Percentiles rank a stretch among this genome's conserved stretches.
These are phyloP conservation scores for Porites lobata DNA, from an alignment of 92 coral and sea anemone species.

Conservation along the genomic window DNA sequence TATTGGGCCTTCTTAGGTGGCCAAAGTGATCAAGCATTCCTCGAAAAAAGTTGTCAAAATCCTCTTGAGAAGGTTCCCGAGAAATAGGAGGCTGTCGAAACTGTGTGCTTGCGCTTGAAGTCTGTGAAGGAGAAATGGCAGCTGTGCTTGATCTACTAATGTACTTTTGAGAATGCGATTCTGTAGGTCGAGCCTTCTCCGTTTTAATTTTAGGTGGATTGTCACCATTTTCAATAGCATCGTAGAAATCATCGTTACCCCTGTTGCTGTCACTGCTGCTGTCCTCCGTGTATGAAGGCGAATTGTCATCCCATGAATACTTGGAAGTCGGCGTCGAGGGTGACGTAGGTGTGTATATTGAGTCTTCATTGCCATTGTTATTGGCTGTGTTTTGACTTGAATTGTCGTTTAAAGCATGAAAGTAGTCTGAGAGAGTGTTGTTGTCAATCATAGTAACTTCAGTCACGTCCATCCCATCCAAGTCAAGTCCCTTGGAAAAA, in stretches of 20 bases:
- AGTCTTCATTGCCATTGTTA: neutral
- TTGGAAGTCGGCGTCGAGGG: neutral
- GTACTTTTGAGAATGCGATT: conserved; percentile 51
- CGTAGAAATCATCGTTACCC: conserved; percentile 78
- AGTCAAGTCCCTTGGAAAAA: conserved; percentile 65
- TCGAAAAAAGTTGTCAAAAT: conserved; percentile 50
- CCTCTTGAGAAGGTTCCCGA: conserved; percentile 40
- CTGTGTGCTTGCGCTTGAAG: neutral
- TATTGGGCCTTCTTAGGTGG: neutral
- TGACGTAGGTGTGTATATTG: neutral
- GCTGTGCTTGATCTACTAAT: conserved; percentile 12
- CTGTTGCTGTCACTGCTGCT: conserved; percentile 10
- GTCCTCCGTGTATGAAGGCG: conserved; percentile 60
- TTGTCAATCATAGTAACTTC: conserved; percentile 76
- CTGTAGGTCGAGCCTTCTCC: conserved; percentile 70
- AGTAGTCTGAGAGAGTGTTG: conserved; percentile 80
- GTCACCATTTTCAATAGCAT: conserved; percentile 67
- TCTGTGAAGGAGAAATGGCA: neutral
- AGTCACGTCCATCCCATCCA: conserved; percentile 63
- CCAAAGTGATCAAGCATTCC: conserved; percentile 53
- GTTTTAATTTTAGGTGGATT: conserved; percentile 34
- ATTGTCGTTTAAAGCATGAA: conserved; percentile 83
- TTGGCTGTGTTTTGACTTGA: conserved; percentile 21
- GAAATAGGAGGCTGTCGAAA: conserved; percentile 1
- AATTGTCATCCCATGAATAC: conserved; percentile 56